Conservation (phyloP, 2,113 vertebrate genomes). For the Neopipo cinnamomea region DNA sequence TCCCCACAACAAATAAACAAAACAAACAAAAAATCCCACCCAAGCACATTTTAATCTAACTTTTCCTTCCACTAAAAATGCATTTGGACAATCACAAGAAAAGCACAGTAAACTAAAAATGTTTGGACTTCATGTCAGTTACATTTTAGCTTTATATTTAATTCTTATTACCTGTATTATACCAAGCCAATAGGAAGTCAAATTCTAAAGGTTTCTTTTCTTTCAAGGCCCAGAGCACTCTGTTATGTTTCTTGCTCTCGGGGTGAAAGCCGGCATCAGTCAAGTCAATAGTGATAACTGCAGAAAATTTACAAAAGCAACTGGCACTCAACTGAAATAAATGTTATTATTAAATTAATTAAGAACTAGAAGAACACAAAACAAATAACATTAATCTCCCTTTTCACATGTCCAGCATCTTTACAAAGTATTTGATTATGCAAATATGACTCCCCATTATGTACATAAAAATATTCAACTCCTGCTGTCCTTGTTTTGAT, state of each 20-base stretch:
- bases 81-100: neutral
- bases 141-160: neutral
- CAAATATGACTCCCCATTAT: neutral
- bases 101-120: neutral
- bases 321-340: neutral
- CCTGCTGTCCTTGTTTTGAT: neutral
- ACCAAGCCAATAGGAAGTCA: conserved; percentile 84
- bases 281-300: conserved; percentile 83
- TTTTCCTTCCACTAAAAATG: neutral
- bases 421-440: neutral
- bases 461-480: neutral
- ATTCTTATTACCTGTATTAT: conserved; percentile 73
- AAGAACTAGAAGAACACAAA: neutral
- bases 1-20: neutral
- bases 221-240: conserved; percentile 81
- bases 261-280: conserved; percentile 74
- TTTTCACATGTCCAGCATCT: neutral
- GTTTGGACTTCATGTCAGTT: neutral
- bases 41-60: neutral
- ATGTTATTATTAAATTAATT: neutral
- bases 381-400: neutral
- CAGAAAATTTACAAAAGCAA: conserved; percentile 41
- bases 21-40: neutral
- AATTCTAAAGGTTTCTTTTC: conserved; percentile 82
- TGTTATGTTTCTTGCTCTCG: conserved; percentile 79